Base-by-base conservation (phyloP, 2,797 vertebrate species). In the Borostomias antarcticus region DNA sequence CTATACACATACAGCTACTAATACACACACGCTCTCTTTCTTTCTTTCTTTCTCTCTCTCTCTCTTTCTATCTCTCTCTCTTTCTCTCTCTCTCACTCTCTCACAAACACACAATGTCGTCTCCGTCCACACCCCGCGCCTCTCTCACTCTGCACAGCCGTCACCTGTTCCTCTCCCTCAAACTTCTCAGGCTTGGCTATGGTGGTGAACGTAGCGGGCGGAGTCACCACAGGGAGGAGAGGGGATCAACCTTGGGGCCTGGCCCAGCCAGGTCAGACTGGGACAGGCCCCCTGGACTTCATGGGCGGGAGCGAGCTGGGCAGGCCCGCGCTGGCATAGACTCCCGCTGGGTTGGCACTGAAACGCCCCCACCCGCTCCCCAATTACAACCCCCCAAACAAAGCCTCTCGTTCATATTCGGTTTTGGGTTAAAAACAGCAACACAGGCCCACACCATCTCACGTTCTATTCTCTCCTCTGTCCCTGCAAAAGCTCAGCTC, bases 141-240 rank as follows among this genome's bases (percentile, higher is more conserved):
- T 37, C 58, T 40, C 53, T 35, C n/a, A 32, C 35, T 32, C 50
- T 33, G 2, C 28, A 8, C 37, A 21, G 29, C 11, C 51, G 53
- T 70, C 68, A 64, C 63, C 68, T 64, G 68, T 52, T 59, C 33
- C 26, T 4, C 62, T 64, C 68, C 13, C 43, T 62, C 63, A 66
- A 66, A 72, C 51, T 4, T 52, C 68, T 26, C 40, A 19, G 45
- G 54, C 56, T 40, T 45, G n/a, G n/a, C n/a, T n/a, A 58, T 19
- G 30, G n/a, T 21, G 9, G 37, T 35, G 52, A n/a, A 21, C 21
- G 23, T 40, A 26, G 19, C 21, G 51, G n/a, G 17, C 17, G 43
- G 17, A 29, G 51, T 11, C 40, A 57, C 35, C 32, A 5, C 35
- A 58, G 29, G 8, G 33, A 13, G 0, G 10, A 17, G 17, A 11